Base-by-base conservation (phyloP, 2,113 vertebrate genomes). In the Cheirogaleus medius region DNA sequence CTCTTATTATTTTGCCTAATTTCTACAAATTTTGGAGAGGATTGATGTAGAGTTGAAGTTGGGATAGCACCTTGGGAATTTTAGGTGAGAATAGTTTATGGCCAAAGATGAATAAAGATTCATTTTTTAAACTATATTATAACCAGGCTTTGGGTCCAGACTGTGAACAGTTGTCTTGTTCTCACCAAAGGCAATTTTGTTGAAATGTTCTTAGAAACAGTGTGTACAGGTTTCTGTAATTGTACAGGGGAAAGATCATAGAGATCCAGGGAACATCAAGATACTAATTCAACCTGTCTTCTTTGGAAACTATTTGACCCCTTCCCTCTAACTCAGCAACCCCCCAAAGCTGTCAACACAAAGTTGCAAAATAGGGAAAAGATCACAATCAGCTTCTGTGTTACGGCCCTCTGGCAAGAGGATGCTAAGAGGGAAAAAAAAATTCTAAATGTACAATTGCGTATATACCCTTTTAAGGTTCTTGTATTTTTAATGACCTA, bases 111-210 rank as follows among this genome's bases (percentile, higher is more conserved):
- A 95, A 66, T 97, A 54, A 25, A 49, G 49, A 49, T 49, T 49
- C 52, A 54, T 54, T 60, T 97, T 91, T 71, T 52, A 66, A 68
- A 66, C 69, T 87, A 39, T 7, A 37, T 86, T 77, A 66, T 15
- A 77, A 37, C 11, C 34, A 42, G 12, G 12, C 86, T 95, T 71
- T 54, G 34, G 91, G 32, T 52, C 34, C 94, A 94, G 87, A 95
- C 90, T 96, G 84, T 87, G 90, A 97, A 97, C 94, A 97, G 97
- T 92, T 96, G 95, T 95, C 84, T 88, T 96, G 81, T 97, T 98
- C 92, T 97, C 90, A 92, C 42, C 54, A 95, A 90, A 90, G 83
- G 63, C 74, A 95, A 68, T 93, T 88, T 91, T 98, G 89, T 87
- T 84, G 42, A 85, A 96, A 85, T 93, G 69, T 93, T 94, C 97